These are phyloP conservation scores for Hirtodrosophila trivittata DNA, from an alignment of 2,888 invertebrate species.

Conservation along the genomic window DNA sequence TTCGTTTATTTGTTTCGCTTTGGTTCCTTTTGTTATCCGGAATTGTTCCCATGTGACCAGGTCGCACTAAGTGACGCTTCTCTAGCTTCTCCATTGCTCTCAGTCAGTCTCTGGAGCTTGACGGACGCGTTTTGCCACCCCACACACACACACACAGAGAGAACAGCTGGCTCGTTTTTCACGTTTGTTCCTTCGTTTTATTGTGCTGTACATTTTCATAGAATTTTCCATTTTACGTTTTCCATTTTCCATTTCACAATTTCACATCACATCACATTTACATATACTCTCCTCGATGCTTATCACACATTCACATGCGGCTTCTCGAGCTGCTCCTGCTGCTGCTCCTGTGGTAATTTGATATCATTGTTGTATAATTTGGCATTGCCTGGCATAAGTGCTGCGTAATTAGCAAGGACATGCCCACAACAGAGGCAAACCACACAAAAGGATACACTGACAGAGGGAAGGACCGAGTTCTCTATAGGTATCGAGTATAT, in stretches of 20 bases:
- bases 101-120: slow-evolving; percentile 17
- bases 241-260: slow-evolving; percentile 47
- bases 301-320: slow-evolving; percentile 44
- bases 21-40: slow-evolving; percentile 4
- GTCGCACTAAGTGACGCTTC: slow-evolving; percentile 14
- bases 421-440: slow-evolving; percentile 57
- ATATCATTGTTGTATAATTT: slow-evolving; percentile 78
- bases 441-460: slow-evolving; percentile 30
- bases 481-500: background rate
- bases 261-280: slow-evolving; percentile 60
- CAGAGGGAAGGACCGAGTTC: background rate
- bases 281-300: slow-evolving; percentile 41
- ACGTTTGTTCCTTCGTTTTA: background rate
- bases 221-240: slow-evolving; percentile 50
- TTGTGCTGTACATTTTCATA: slow-evolving; percentile 19
- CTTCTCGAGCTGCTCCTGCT: slow-evolving; percentile 45
- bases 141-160: slow-evolving; percentile 9
- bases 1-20: slow-evolving; percentile 27
- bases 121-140: slow-evolving; percentile 10
- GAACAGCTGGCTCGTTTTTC: slow-evolving; percentile 50
- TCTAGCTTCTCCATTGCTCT: slow-evolving; percentile 10
- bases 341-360: slow-evolving; percentile 65
- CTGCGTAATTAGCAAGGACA: slow-evolving; percentile 78
- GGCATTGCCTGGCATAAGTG: slow-evolving; percentile 76
- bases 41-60: slow-evolving; percentile 38